phyloP scores from a whole-genome alignment of 2,888 invertebrate genomes.

The Ceraclea dissimilis region DNA sequence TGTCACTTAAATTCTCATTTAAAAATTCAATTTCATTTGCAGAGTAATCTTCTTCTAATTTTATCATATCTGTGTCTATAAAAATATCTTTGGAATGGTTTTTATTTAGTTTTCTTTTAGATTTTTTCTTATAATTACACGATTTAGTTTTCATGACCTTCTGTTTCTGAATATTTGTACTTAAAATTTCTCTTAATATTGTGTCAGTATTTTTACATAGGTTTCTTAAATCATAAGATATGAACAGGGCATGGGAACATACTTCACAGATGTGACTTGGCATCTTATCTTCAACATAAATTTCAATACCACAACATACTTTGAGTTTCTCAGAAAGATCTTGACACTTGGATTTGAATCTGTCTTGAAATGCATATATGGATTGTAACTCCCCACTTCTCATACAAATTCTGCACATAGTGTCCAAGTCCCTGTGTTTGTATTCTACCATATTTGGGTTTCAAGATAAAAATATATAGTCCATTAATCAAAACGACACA shows the following conservation, averaged over 20 bases:
- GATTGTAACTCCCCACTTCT: constrained; percentile 7
- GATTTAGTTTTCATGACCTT: neutral
- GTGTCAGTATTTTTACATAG: neutral
- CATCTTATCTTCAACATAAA: neutral
- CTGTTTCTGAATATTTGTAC: neutral
- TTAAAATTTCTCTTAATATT: neutral
- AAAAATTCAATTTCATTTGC: neutral
- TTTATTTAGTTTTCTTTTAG: neutral
- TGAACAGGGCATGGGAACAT: neutral
- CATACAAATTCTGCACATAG: constrained; percentile 9
- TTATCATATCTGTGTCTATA: neutral
- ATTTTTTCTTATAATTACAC: neutral
- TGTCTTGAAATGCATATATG: constrained; percentile 1
- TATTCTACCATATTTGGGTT: too few relatives aligned
- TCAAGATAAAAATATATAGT: too few relatives aligned
- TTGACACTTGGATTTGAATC: neutral
- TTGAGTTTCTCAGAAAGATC: neutral
- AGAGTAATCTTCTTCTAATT: neutral
- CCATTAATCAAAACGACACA: too few relatives aligned
- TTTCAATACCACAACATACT: neutral
- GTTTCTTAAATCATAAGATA: neutral
- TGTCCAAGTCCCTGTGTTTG: constrained; percentile 6
- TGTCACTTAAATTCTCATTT: neutral
- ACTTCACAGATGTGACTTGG: neutral
- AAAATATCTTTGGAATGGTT: neutral